phyloP scores from a whole-genome alignment of 37 sponge, comb jelly and placozoan species.

The Lycopodina hypogea region DNA sequence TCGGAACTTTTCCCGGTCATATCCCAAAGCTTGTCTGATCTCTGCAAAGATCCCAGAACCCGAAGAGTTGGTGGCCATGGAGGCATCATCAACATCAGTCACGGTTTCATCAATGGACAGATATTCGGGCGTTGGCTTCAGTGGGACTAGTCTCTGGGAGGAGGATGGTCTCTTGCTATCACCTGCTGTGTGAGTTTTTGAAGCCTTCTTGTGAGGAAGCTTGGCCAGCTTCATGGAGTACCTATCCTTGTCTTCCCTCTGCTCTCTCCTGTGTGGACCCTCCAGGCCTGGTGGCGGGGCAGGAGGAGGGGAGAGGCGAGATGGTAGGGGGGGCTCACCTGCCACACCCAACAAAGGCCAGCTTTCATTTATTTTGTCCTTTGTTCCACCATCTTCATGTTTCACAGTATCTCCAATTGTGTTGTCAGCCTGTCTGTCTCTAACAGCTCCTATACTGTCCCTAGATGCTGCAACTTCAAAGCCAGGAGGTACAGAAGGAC shows the following conservation, averaged over 20 bases:
- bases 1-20: slow-evolving; percentile 25
- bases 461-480: not conserved
- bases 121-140: not conserved
- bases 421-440: no score
- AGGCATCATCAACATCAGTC: not conserved
- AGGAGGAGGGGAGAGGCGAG: no score
- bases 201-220: no score
- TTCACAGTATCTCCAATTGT: no score
- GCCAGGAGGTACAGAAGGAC: slow-evolving; percentile 9
- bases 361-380: not conserved
- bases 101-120: not conserved
- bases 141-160: not conserved
- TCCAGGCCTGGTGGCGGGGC: no score
- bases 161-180: not conserved
- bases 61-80: not conserved
- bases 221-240: no score
- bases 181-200: not conserved
- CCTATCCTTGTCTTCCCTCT: no score
- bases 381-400: no score
- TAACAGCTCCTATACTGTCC: not conserved
- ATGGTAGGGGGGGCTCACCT: not conserved
- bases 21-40: slow-evolving; percentile 11
- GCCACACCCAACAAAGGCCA: not conserved
- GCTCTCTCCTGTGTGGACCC: no score
- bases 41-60: not conserved